Evolutionary conservation across 2,888 invertebrate species (phyloP).

Genomic region (Myopa testacea): DNA sequence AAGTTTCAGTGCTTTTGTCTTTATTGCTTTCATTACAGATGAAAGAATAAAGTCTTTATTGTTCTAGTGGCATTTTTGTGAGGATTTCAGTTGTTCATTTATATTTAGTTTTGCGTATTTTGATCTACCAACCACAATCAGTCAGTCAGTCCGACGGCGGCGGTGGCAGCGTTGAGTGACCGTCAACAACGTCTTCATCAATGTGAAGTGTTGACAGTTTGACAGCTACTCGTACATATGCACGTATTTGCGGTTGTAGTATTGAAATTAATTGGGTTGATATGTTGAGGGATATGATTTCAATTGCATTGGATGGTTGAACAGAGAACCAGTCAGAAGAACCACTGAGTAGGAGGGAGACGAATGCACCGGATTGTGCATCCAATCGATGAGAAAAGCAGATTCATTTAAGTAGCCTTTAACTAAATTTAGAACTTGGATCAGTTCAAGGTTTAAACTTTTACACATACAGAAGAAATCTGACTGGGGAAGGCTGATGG

Average conservation of each 20-base stretch:
- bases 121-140: neutral
- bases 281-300: conserved; percentile 60
- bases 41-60: neutral
- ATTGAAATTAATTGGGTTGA: conserved; percentile 49
- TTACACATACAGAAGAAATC: too few species aligned
- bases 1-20: neutral
- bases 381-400: too few species aligned
- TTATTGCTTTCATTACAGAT: neutral
- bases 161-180: neutral
- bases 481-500: too few species aligned
- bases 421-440: too few species aligned
- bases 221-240: conserved; percentile 52
- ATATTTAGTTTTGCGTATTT: neutral
- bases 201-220: conserved; percentile 54
- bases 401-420: too few species aligned
- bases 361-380: neutral
- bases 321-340: conserved; percentile 21
- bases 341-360: neutral
- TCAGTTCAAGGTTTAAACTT: too few species aligned
- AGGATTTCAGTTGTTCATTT: neutral
- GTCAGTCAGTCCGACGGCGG: neutral
- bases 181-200: conserved; percentile 3
- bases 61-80: neutral
- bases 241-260: conserved; percentile 21
- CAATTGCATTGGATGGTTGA: conserved; percentile 47